Evolutionary conservation across 2,113 vertebrate genomes (phyloP).

Genomic region (Calypte anna): DNA sequence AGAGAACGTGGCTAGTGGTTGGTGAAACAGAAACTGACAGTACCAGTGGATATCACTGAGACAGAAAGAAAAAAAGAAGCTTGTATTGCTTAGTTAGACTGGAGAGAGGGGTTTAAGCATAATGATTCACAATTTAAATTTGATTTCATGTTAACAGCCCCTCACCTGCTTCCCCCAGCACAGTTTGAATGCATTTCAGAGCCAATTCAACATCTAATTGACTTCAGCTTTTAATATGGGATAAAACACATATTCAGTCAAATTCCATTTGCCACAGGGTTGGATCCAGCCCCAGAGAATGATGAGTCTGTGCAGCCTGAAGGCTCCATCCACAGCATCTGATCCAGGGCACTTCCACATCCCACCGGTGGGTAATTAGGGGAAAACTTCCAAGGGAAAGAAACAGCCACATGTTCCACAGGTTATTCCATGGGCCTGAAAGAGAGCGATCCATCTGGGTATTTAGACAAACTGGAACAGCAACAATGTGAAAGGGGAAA

Average conservation of each 20-base stretch:
- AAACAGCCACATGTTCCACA: not conserved
- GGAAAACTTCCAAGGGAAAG: not conserved
- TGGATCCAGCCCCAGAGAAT: not conserved
- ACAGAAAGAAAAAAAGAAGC: not conserved
- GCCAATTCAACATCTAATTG: conserved; percentile 16
- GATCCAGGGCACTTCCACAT: not conserved
- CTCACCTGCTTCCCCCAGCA: conserved; percentile 9
- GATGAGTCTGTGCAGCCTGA: not conserved
- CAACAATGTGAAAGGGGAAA: not conserved
- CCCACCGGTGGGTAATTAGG: not conserved
- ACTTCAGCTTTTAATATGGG: not conserved
- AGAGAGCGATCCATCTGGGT: not conserved
- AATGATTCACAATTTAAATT: conserved; percentile 43
- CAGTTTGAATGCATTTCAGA: conserved; percentile 34
- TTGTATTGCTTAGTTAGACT: not conserved
- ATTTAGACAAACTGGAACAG: not conserved
- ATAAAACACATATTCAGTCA: not conserved
- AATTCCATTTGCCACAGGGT: not conserved
- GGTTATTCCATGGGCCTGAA: not conserved
- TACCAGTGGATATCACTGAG: not conserved
- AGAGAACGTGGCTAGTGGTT: not conserved
- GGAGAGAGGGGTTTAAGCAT: not conserved
- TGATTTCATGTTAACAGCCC: conserved; percentile 19
- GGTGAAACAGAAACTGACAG: not conserved
- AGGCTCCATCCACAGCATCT: rapidly evolving